Percentiles rank a stretch among this genome's conserved stretches.
These are phyloP conservation scores for Melitaea cinxia DNA, from an alignment of 1,140 invertebrate genomes.

Conservation along the genomic window DNA sequence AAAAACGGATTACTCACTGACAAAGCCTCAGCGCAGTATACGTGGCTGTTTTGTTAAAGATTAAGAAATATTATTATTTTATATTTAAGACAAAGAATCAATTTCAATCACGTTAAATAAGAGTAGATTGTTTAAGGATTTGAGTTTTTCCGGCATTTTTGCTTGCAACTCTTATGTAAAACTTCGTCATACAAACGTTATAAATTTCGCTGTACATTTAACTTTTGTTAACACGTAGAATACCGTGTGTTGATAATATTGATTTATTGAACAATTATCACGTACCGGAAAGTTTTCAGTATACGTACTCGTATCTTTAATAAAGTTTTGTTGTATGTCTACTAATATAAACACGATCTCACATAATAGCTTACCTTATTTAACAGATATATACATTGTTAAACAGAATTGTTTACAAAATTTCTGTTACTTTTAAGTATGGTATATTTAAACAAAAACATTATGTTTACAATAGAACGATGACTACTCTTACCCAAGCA, in stretches of 20 bases:
- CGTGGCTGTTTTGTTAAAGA: too few relatives aligned
- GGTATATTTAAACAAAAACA: too few relatives aligned
- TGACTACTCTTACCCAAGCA: background rate
- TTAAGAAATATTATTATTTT: too few relatives aligned
- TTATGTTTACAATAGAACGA: background rate
- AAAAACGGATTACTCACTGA: too few relatives aligned
- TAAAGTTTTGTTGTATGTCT: background rate
- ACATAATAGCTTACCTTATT: background rate
- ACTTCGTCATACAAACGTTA: background rate
- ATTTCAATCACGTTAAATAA: too few relatives aligned
- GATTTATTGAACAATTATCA: slow-evolving; percentile 20
- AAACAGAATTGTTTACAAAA: background rate
- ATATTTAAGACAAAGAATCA: too few relatives aligned
- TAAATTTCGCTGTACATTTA: background rate
- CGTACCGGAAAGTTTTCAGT: slow-evolving; percentile 6
- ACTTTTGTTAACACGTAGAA: background rate
- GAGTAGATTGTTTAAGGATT: too few relatives aligned
- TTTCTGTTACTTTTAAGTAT: background rate
- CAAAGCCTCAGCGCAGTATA: too few relatives aligned
- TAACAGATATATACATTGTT: background rate
- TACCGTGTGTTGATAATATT: slow-evolving; percentile 2
- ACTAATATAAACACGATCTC: background rate
- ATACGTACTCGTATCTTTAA: background rate
- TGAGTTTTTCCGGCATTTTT: too few relatives aligned
- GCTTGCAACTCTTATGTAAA: too few relatives aligned